Conservation (phyloP, 2,888 invertebrate species). For the Papilio gigon region DNA sequence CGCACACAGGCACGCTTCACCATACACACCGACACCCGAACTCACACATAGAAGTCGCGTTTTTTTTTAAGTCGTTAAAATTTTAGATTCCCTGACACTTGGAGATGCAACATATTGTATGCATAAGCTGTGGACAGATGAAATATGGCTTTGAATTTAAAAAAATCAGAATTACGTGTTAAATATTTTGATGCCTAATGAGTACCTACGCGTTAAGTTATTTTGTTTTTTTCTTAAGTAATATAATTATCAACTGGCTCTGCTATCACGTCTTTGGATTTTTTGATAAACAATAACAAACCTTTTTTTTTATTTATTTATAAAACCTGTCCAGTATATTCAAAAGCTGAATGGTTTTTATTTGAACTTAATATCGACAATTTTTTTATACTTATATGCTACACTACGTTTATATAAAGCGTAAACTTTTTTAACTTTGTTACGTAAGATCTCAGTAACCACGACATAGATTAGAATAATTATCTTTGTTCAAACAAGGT, state of each 20-base stretch:
- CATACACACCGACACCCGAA: constrained; percentile 48
- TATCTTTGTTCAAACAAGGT: too few species aligned
- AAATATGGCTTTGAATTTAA: background rate
- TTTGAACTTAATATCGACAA: too few species aligned
- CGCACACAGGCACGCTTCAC: constrained; percentile 55
- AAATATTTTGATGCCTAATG: too few species aligned
- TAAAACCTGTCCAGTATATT: too few species aligned
- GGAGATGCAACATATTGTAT: constrained; percentile 8
- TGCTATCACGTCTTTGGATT: background rate
- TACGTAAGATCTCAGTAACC: too few species aligned
- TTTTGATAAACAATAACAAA: background rate
- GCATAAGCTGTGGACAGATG: background rate
- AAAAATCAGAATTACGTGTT: background rate
- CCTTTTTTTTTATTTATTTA: too few species aligned
- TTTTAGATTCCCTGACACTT: constrained; percentile 31
- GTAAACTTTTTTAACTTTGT: too few species aligned
- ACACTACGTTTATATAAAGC: too few species aligned
- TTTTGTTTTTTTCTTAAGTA: background rate
- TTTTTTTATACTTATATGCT: too few species aligned
- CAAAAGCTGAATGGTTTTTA: too few species aligned
- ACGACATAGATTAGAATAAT: too few species aligned
- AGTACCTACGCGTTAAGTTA: too few species aligned
- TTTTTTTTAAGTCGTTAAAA: constrained; percentile 33
- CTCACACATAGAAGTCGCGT: constrained; percentile 52
- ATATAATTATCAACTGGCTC: background rate